Percentiles rank a stretch among this genome's conserved stretches.
Conservation (phyloP, 2,888 invertebrate species). For the Melinopterus prodromus region DNA sequence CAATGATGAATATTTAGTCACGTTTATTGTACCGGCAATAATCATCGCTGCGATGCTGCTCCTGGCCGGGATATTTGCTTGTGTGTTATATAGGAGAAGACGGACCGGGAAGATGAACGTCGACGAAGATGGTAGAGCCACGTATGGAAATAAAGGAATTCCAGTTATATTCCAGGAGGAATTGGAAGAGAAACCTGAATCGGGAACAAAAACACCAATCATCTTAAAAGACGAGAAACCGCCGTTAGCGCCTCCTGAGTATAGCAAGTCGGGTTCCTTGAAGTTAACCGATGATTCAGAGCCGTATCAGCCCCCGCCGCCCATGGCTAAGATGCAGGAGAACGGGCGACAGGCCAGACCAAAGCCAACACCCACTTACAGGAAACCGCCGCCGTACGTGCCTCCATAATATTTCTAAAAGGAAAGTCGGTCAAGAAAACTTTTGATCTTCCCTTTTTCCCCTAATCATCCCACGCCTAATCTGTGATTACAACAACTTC, state of each 20-base stretch:
- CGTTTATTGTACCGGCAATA: slow-evolving; percentile 88
- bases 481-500: too few species aligned
- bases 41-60: slow-evolving; percentile 89
- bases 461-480: too few species aligned
- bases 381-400: slow-evolving; percentile 96
- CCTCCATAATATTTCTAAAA: slow-evolving; percentile 78
- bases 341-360: slow-evolving; percentile 78
- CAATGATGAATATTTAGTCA: slow-evolving; percentile 74
- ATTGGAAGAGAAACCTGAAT: slow-evolving; percentile 90
- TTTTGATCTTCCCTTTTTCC: not conserved
- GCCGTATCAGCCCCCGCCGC: slow-evolving; percentile 92
- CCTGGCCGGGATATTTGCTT: slow-evolving; percentile 86
- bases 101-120: slow-evolving; percentile 84
- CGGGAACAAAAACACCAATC: slow-evolving; percentile 90
- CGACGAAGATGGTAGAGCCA: slow-evolving; percentile 73
- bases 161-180: slow-evolving; percentile 98
- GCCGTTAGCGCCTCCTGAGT: slow-evolving; percentile 86
- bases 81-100: slow-evolving; percentile 84
- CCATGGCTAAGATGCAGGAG: slow-evolving; percentile 78
- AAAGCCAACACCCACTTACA: slow-evolving; percentile 88
- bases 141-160: slow-evolving; percentile 61
- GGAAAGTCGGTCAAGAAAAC: not conserved
- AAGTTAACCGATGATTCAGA: slow-evolving; percentile 66
- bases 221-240: slow-evolving; percentile 96
- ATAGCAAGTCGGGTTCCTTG: slow-evolving; percentile 63